Conservation (phyloP, 2,113 vertebrate species). For the Nannospalax galili region DNA sequence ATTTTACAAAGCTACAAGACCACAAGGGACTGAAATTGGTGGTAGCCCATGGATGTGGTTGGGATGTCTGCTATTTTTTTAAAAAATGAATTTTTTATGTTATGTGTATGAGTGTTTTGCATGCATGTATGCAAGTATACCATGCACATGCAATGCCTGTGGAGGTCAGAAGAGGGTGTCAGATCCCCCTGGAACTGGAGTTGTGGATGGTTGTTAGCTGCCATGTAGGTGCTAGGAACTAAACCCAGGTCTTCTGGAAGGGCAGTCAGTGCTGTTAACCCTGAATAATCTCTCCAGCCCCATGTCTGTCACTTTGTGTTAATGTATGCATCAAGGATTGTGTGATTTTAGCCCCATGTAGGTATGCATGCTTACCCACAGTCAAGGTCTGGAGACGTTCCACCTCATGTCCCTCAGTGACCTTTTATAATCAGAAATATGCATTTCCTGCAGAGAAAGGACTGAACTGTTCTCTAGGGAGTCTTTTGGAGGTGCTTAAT, state of each 20-base stretch:
- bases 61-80: too few relatives aligned
- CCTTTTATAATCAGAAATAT: background rate
- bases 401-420: rapidly evolving
- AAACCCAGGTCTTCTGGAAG: too few relatives aligned
- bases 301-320: background rate
- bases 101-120: too few relatives aligned
- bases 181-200: too few relatives aligned
- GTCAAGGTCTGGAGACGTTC: rapidly evolving
- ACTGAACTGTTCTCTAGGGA: background rate
- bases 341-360: background rate
- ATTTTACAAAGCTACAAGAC: background rate
- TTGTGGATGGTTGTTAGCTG: too few relatives aligned
- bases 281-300: too few relatives aligned
- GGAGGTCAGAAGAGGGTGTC: too few relatives aligned
- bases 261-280: too few relatives aligned
- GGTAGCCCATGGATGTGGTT: background rate
- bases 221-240: too few relatives aligned
- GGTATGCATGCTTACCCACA: background rate
- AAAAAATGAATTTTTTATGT: too few relatives aligned
- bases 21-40: background rate
- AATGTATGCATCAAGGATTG: background rate
- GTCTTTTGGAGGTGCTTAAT: background rate
- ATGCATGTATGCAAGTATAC: too few relatives aligned
- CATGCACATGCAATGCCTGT: too few relatives aligned
- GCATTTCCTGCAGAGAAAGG: background rate